Conservation (phyloP, 2,113 vertebrate genomes). For the Phrynosoma platyrhinos region DNA sequence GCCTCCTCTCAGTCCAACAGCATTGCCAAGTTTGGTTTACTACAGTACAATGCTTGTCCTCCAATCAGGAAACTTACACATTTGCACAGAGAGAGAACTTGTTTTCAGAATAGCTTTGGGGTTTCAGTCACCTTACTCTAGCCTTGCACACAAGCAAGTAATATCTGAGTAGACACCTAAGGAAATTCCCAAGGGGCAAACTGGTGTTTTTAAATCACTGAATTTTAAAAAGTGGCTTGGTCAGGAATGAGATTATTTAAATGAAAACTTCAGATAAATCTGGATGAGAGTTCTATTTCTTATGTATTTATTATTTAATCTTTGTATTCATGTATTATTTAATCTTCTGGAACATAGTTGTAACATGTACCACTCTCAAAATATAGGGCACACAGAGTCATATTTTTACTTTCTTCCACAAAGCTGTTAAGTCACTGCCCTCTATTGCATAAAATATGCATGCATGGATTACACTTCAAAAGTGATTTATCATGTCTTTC, state of each 20-base stretch:
- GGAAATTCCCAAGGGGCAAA: background rate
- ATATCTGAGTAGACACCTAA: background rate
- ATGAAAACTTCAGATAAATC: background rate
- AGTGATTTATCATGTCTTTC: background rate
- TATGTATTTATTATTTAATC: background rate
- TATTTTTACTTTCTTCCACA: background rate
- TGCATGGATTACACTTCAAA: constrained; percentile 42
- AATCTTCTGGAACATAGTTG: background rate
- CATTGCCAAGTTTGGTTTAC: too few relatives aligned
- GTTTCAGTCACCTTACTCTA: too few relatives aligned
- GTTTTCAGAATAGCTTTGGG: too few relatives aligned
- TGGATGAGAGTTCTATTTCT: too few relatives aligned
- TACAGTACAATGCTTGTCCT: too few relatives aligned
- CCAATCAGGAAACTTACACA: too few relatives aligned
- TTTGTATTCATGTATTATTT: background rate
- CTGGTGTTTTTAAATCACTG: background rate
- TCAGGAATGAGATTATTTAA: background rate
- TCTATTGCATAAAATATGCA: rapidly evolving
- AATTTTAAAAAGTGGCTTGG: background rate
- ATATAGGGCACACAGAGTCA: constrained; percentile 17
- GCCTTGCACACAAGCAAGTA: too few relatives aligned
- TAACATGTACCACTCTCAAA: background rate
- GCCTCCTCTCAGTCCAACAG: too few relatives aligned
- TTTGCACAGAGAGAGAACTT: too few relatives aligned
- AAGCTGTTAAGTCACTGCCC: background rate